Evolutionary conservation across 2,797 vertebrate genomes (phyloP).

Genomic region (Glyptemys insculpta): DNA sequence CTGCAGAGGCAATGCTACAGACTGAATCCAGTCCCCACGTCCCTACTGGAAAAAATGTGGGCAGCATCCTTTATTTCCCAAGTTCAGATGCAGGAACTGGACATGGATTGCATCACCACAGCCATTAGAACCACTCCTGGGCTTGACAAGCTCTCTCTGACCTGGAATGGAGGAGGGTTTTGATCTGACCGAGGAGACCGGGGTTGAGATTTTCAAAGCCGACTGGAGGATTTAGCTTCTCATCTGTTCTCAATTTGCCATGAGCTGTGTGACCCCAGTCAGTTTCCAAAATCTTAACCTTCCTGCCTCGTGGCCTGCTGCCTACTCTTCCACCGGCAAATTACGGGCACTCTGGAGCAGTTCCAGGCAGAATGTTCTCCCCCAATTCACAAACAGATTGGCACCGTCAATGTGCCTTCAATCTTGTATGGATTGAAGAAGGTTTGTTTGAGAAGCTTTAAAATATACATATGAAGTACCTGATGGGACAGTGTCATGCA

Average conservation of each 20-base stretch:
- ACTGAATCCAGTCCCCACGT: not conserved
- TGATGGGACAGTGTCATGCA: not conserved
- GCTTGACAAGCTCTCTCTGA: too few relatives aligned
- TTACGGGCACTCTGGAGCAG: not conserved
- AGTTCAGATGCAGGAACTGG: not conserved
- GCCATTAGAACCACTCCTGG: not conserved
- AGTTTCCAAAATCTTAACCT: not conserved
- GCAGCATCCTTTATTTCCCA: not conserved
- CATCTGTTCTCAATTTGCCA: not conserved
- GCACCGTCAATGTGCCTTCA: not conserved
- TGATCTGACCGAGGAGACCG: not conserved
- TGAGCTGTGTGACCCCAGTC: not conserved
- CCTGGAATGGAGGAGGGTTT: not conserved
- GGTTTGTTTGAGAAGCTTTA: not conserved
- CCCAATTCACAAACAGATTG: not conserved
- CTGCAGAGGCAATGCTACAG: not conserved
- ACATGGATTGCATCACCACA: not conserved
- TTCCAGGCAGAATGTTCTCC: not conserved
- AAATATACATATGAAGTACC: not conserved
- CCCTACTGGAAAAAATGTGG: not conserved
- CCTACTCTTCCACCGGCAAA: not conserved
- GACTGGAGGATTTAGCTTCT: not conserved
- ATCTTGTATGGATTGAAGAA: not conserved
- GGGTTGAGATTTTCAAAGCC: not conserved
- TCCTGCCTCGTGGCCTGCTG: not conserved